phyloP scores from a whole-genome alignment of 2,797 vertebrate genomes.

The Lepilemur septentrionalis region DNA sequence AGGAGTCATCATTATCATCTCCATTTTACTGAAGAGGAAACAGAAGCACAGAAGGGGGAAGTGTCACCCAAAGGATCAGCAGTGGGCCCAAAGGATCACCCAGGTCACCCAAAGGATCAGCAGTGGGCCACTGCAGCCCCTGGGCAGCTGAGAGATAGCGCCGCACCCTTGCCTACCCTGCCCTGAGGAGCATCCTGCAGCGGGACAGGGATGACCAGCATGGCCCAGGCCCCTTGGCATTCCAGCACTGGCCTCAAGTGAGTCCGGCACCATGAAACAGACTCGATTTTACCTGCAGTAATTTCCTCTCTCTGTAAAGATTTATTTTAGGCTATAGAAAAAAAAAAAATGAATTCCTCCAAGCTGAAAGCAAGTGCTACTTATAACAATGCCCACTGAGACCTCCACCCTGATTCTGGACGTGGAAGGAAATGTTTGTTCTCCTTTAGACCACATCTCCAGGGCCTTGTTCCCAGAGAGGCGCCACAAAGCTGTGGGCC shows the following conservation, averaged over 20 bases:
- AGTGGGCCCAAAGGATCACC: too few relatives aligned
- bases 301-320: not conserved
- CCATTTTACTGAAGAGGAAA: not conserved
- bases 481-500: not conserved
- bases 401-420: not conserved
- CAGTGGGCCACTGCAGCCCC: accelerated
- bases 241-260: not conserved
- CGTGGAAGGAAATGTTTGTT: not conserved
- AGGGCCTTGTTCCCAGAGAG: not conserved
- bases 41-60: not conserved
- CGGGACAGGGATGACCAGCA: not conserved
- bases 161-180: not conserved
- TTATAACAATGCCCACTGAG: not conserved
- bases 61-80: not conserved
- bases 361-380: not conserved
- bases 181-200: not conserved
- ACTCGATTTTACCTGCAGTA: not conserved
- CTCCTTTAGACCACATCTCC: not conserved
- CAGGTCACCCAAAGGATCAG: too few relatives aligned
- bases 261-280: not conserved
- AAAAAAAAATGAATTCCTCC: not conserved
- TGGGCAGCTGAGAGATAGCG: accelerated
- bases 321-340: not conserved
- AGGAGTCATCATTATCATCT: accelerated
- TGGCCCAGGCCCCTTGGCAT: not conserved